These are phyloP conservation scores for Porites evermanni DNA, from an alignment of 92 coral and sea anemone genomes.

Conservation along the genomic window DNA sequence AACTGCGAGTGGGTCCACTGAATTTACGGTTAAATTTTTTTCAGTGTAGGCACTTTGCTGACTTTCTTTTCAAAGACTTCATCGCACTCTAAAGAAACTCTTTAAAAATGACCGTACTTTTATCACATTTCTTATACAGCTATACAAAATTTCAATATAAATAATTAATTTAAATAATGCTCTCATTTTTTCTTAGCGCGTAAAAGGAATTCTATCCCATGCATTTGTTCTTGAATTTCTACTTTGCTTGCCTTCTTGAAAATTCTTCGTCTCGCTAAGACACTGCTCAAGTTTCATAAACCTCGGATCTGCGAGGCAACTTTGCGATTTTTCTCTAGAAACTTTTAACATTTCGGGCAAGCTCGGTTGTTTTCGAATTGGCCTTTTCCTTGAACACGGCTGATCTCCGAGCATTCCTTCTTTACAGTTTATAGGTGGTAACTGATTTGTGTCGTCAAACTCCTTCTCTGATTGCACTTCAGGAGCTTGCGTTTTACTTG, in stretches of 20 bases:
- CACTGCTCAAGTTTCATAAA: conserved; percentile 79
- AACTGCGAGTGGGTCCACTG: background rate
- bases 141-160: background rate
- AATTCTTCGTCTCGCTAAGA: conserved; percentile 41
- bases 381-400: conserved; percentile 19
- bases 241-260: background rate
- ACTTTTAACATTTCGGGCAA: conserved; percentile 82
- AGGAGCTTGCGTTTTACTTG: no score
- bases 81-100: no score
- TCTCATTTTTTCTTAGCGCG: conserved; percentile 2
- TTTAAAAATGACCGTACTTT: background rate
- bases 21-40: background rate
- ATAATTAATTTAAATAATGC: conserved; percentile 13
- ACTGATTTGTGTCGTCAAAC: background rate
- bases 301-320: conserved; percentile 82
- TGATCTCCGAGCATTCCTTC: background rate
- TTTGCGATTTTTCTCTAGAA: conserved; percentile 77
- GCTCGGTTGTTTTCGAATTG: conserved; percentile 55
- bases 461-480: background rate
- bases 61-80: no score
- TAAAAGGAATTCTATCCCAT: conserved; percentile 20
- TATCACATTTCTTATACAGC: background rate
- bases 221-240: conserved; percentile 14
- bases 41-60: background rate
- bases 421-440: conserved; percentile 45